Evolutionary conservation across 2,888 invertebrate genomes (phyloP).

Genomic region (Tipula lateralis): DNA sequence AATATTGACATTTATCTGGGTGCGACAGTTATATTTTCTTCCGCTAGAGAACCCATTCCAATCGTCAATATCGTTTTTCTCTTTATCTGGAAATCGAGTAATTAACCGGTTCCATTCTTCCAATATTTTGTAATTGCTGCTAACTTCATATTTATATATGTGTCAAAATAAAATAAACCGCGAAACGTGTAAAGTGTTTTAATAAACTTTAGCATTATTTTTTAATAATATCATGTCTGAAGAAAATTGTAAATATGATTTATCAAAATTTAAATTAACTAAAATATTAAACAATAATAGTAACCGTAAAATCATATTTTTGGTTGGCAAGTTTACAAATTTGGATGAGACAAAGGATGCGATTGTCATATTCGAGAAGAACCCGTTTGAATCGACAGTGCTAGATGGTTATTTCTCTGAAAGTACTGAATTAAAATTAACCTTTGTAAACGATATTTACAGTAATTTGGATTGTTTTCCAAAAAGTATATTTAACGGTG

Average conservation of each 20-base stretch:
- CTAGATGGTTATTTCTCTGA: constrained; percentile 56
- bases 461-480: constrained; percentile 73
- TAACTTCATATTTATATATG: neutral
- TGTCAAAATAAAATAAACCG: neutral
- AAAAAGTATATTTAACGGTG: constrained; percentile 57
- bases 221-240: neutral
- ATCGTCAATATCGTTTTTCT: too few relatives aligned
- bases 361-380: constrained; percentile 75
- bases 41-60: too few relatives aligned
- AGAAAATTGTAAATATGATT: constrained; percentile 43
- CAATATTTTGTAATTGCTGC: neutral
- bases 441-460: constrained; percentile 79
- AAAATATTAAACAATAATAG: constrained; percentile 68
- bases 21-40: too few relatives aligned
- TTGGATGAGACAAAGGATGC: constrained; percentile 56
- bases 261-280: constrained; percentile 63
- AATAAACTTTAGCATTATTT: too few relatives aligned
- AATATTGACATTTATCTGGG: too few relatives aligned
- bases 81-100: neutral
- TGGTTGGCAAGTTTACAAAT: constrained; percentile 62
- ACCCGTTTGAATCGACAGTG: constrained; percentile 60
- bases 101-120: neutral
- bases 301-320: constrained; percentile 63
- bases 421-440: constrained; percentile 56
- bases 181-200: neutral